Conservation (phyloP, 2,113 vertebrate genomes). For the Electrona antarctica region DNA sequence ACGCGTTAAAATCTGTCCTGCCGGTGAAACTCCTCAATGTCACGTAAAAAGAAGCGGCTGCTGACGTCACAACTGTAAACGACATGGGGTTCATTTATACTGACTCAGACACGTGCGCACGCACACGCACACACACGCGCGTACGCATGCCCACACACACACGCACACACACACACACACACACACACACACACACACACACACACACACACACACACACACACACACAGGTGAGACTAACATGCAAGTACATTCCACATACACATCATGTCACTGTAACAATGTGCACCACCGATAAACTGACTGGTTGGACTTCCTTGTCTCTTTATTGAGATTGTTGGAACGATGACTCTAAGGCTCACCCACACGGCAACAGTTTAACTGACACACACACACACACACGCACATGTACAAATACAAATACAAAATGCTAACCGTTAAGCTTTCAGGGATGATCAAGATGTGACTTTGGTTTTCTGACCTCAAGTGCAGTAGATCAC, state of each 20-base stretch:
- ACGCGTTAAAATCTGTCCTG: too few species aligned
- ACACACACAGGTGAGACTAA: not conserved
- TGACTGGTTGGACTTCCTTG: not conserved
- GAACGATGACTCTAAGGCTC: too few species aligned
- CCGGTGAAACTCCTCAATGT: not conserved
- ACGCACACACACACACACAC: too few species aligned
- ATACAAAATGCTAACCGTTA: not conserved
- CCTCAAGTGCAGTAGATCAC: constrained; percentile 9
- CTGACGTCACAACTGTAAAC: too few species aligned
- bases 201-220: constrained; percentile 2
- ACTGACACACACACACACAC: not conserved
- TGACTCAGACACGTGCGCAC: not conserved
- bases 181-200: not conserved
- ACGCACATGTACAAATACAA: not conserved
- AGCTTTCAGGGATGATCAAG: not conserved
- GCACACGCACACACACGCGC: not conserved
- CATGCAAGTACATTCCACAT: not conserved
- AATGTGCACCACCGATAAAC: not conserved
- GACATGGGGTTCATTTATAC: not conserved
- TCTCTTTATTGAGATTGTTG: too few species aligned
- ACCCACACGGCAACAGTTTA: too few species aligned
- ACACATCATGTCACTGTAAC: not conserved
- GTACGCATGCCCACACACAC: constrained; percentile 3
- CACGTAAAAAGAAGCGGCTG: not conserved
- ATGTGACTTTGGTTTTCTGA: constrained; percentile 7